Evolutionary conservation across 2,888 invertebrate genomes (phyloP).

Genomic region (Hemistola chrysoprasaria): DNA sequence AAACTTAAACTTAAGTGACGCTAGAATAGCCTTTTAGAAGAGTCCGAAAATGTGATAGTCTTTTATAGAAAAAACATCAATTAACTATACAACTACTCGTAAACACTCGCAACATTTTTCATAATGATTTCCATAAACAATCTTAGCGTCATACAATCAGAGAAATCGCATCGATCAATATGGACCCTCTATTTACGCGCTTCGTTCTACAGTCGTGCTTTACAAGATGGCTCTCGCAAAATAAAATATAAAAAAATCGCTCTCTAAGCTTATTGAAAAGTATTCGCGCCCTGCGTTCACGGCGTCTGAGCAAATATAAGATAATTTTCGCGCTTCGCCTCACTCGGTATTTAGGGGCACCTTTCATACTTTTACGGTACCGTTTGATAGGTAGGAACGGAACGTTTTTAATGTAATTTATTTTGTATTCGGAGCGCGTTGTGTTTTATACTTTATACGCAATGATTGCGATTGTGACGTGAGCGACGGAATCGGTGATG

Average conservation of each 20-base stretch:
- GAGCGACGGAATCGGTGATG: slow-evolving; percentile 9
- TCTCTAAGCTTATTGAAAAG: slow-evolving; percentile 82
- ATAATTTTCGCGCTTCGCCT: slow-evolving; percentile 81
- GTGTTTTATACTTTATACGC: slow-evolving; percentile 34
- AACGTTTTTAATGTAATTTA: slow-evolving; percentile 71
- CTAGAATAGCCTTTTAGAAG: no score
- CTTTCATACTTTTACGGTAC: slow-evolving; percentile 77
- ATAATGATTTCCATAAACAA: slow-evolving; percentile 9
- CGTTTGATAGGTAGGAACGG: slow-evolving; percentile 60
- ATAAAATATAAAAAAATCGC: slow-evolving; percentile 66
- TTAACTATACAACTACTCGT: no score
- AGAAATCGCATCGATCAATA: slow-evolving; percentile 62
- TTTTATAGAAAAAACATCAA: no score
- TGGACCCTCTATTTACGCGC: slow-evolving; percentile 70
- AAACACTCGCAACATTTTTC: no score
- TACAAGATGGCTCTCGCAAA: slow-evolving; percentile 70
- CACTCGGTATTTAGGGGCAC: slow-evolving; percentile 80
- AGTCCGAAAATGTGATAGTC: no score
- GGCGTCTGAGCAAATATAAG: slow-evolving; percentile 81
- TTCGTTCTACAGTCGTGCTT: slow-evolving; percentile 58
- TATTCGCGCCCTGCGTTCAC: slow-evolving; percentile 80
- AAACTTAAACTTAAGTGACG: no score
- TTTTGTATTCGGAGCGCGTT: slow-evolving; percentile 71
- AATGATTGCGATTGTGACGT: slow-evolving; percentile 30
- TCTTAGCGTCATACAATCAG: slow-evolving; percentile 36